A percentile compares a stretch with the other conserved stretches of the same genome.
phyloP scores from a whole-genome alignment of 2,888 invertebrate genomes.

The Protula sp. region DNA sequence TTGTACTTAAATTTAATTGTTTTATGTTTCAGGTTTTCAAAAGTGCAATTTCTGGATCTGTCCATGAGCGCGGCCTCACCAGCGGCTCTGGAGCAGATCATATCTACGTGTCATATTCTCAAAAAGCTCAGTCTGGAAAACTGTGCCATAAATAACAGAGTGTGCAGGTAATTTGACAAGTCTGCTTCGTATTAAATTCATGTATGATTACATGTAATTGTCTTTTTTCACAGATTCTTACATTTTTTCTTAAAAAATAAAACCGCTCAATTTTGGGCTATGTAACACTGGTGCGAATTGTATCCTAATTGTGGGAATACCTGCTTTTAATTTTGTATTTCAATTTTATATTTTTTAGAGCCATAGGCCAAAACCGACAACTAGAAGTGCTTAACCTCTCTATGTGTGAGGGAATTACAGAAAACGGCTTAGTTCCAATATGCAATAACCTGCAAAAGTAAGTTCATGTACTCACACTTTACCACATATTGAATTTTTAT shows the following conservation, averaged over 20 bases:
- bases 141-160: slow-evolving; percentile 62
- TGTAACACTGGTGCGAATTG: no score
- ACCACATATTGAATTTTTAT: no score
- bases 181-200: no score
- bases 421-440: slow-evolving; percentile 63
- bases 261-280: no score
- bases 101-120: slow-evolving; percentile 66
- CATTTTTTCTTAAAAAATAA: no score
- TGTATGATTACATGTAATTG: no score
- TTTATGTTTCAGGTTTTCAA: slow-evolving; percentile 28
- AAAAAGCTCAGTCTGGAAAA: slow-evolving; percentile 82
- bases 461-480: no score
- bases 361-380: slow-evolving; percentile 65
- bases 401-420: slow-evolving; percentile 70
- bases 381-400: slow-evolving; percentile 78
- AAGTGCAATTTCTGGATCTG: slow-evolving; percentile 77
- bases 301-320: no score
- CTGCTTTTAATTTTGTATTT: neutral
- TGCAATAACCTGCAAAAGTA: slow-evolving; percentile 24
- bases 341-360: slow-evolving; percentile 34
- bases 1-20: neutral
- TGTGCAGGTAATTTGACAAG: slow-evolving; percentile 57
- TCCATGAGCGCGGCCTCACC: slow-evolving; percentile 70
- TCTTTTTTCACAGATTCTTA: no score
- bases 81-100: slow-evolving; percentile 50